phyloP scores from a whole-genome alignment of 2,113 vertebrate genomes.

The Bagarius yarrelli region DNA sequence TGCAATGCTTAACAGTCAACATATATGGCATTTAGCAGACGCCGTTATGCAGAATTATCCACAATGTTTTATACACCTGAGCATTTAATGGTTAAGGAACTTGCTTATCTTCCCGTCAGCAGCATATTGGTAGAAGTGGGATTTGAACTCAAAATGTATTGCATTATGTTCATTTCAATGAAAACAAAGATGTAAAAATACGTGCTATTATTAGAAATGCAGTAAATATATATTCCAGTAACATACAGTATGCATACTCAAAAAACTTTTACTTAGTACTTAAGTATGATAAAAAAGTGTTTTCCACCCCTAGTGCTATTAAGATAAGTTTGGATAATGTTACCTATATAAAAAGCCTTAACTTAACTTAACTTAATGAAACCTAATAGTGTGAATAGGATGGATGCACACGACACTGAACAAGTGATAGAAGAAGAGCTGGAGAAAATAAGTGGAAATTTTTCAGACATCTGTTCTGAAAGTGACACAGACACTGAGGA shows the following conservation, averaged over 20 bases:
- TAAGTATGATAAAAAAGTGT: not conserved
- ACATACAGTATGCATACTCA: not conserved
- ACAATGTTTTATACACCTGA: too few relatives aligned
- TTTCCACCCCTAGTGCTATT: not conserved
- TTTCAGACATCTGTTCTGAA: slow-evolving; percentile 60
- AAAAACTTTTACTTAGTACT: not conserved
- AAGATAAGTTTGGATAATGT: not conserved
- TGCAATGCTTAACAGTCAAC: too few relatives aligned
- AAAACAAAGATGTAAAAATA: too few relatives aligned
- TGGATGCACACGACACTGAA: slow-evolving; percentile 61
- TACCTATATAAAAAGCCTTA: not conserved
- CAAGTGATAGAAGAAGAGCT: slow-evolving; percentile 70
- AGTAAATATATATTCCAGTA: too few relatives aligned
- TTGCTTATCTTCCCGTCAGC: too few relatives aligned
- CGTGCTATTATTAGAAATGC: too few relatives aligned
- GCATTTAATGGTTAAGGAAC: too few relatives aligned
- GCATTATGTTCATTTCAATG: too few relatives aligned
- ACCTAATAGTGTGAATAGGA: slow-evolving; percentile 35
- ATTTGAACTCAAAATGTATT: too few relatives aligned
- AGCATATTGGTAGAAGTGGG: too few relatives aligned
- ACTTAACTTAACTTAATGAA: not conserved
- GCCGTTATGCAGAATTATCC: too few relatives aligned
- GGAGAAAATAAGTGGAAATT: slow-evolving; percentile 62
- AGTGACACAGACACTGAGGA: slow-evolving; percentile 58
- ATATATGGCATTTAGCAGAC: too few relatives aligned